Base-by-base conservation (phyloP, 2,113 vertebrate genomes). In the Etheostoma spectabile region DNA sequence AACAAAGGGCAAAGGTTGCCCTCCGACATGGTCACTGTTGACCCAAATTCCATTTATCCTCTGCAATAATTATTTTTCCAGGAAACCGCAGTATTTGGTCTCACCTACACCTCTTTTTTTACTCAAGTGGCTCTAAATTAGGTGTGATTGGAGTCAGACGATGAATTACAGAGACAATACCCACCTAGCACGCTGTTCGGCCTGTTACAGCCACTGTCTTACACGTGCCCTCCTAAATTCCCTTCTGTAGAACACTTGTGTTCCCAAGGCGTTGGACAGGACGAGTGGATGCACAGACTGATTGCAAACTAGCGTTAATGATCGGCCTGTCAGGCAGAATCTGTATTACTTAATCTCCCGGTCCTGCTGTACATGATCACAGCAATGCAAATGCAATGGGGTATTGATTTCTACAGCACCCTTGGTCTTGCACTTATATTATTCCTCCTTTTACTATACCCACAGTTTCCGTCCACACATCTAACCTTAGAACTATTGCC, bases 21-120 rank as follows among this genome's bases (percentile, higher is more conserved):
- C 94, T 91, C 46, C 5, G 82, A 92, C 91, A 95, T 89, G 68
- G 84, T 88, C 93, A 88, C 87, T 89, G 86, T 91, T 95, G 95
- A 95, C 95, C 94, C 89, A 93, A 87, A 95, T 96, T 92, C 78
- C 70, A 77, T 94, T 90, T 66, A 74, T 92, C 83, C 89, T 81
- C 71, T 70, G 88, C 86, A 86, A 77, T 91, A 92, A 96, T 95
- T 95, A 88, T 89, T 94, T 94, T 94, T 93, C 90, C 0, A 69
- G 93, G 91, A 95, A 95, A 82, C 73, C 61, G 60, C 76, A 82
- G 84, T 85, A 83, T 94, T 93, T 94, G 61, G 76, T 80, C 67
- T 75, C 35, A 48, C 70, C 13, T 38, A 38, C 53, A 60, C 73
- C 27, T 60, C 24, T 84, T 56, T 57, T 57, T 60, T 14, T 60